phyloP scores from a whole-genome alignment of 2,113 vertebrate genomes.

The Eonycteris spelaea region DNA sequence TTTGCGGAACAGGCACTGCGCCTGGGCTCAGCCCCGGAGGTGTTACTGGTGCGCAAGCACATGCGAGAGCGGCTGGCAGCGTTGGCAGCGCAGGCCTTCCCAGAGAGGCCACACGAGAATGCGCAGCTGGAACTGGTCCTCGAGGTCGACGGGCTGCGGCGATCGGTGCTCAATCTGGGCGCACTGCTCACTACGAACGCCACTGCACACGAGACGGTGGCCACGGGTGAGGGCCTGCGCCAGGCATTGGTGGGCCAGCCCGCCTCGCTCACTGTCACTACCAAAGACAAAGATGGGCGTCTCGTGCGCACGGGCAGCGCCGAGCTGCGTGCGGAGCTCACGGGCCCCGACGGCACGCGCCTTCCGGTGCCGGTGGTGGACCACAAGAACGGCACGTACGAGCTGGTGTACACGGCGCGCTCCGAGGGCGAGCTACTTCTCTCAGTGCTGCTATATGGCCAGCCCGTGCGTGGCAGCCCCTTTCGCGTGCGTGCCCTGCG shows the following conservation, averaged over 20 bases:
- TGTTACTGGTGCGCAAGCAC: conserved; percentile 95
- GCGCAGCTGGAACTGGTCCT: conserved; percentile 92
- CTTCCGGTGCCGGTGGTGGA: conserved; percentile 88
- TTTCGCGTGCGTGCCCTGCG: conserved; percentile 91
- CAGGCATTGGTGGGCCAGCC: conserved; percentile 93
- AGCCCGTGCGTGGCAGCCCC: conserved; percentile 91
- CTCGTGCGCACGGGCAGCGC: conserved; percentile 94
- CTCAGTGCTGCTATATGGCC: conserved; percentile 90
- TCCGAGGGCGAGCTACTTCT: conserved; percentile 91
- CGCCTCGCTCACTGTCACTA: conserved; percentile 92
- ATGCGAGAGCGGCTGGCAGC: conserved; percentile 94
- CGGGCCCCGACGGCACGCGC: conserved; percentile 81
- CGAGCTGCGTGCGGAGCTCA: conserved; percentile 86
- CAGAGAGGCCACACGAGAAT: conserved; percentile 93
- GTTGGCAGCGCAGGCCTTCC: conserved; percentile 89
- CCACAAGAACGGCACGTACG: conserved; percentile 97
- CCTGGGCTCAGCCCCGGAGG: conserved; percentile 92
- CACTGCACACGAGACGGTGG: conserved; percentile 93
- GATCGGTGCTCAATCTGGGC: conserved; percentile 95
- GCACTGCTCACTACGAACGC: conserved; percentile 93
- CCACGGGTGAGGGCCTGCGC: conserved; percentile 94
- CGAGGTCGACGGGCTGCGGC: conserved; percentile 92
- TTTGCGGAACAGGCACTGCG: conserved; percentile 95
- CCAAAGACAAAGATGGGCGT: conserved; percentile 95
- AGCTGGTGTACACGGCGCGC: conserved; percentile 91